Conservation (phyloP, 2,113 vertebrate genomes). For the Ondatra zibethicus region DNA sequence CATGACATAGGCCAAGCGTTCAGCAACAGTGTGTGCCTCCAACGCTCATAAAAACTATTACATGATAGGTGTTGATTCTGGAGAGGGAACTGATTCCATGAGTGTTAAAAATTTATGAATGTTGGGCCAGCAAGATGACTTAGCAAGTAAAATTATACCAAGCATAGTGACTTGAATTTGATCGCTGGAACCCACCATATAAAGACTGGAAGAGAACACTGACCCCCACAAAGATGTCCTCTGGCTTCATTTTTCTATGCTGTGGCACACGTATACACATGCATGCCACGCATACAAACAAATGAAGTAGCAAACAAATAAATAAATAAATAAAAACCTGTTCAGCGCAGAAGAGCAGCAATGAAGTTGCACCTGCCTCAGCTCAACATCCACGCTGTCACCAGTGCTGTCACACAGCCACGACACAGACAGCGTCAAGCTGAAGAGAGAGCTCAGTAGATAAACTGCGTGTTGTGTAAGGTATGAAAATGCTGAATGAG, state of each 20-base stretch:
- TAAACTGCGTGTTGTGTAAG: not conserved
- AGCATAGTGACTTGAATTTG: not conserved
- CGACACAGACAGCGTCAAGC: not conserved
- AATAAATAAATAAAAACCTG: no score
- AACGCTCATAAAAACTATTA: not conserved
- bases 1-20: not conserved
- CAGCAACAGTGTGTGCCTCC: not conserved
- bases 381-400: not conserved
- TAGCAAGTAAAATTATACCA: not conserved
- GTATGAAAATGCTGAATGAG: not conserved
- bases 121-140: not conserved
- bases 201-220: not conserved
- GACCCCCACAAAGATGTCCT: not conserved
- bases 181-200: not conserved
- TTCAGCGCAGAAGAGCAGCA: not conserved
- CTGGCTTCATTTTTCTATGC: not conserved
- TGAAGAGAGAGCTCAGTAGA: not conserved
- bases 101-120: not conserved
- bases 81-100: conserved; percentile 3
- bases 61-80: not conserved
- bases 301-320: no score
- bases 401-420: not conserved
- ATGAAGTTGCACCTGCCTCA: not conserved
- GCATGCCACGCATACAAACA: no score
- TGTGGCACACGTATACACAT: not conserved